Conservation (phyloP, 2,888 invertebrate genomes). For the Falcaria lacertinaria region DNA sequence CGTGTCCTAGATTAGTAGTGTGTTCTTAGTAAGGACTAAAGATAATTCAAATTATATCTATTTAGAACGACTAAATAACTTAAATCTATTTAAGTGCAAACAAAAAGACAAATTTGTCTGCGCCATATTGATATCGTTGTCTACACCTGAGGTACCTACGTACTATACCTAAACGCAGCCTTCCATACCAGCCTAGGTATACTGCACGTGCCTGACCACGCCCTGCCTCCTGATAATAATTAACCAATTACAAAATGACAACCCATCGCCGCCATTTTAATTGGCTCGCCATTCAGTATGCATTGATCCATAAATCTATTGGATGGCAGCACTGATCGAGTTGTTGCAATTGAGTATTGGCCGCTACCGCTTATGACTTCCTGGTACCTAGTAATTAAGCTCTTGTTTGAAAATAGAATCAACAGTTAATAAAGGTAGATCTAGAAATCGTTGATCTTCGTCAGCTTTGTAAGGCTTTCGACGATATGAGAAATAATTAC, state of each 20-base stretch:
- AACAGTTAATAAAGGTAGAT: not conserved
- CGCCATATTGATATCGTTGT: too few relatives aligned
- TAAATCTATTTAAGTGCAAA: too few relatives aligned
- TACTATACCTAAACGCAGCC: slow-evolving; percentile 1
- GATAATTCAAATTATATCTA: too few relatives aligned
- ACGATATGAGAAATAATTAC: too few relatives aligned
- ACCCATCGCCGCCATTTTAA: slow-evolving; percentile 71
- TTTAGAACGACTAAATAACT: too few relatives aligned
- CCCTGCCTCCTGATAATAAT: slow-evolving; percentile 69
- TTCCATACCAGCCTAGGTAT: slow-evolving; percentile 15
- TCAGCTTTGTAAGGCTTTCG: too few relatives aligned
- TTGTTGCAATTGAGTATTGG: slow-evolving; percentile 13
- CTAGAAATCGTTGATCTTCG: too few relatives aligned
- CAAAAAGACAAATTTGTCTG: too few relatives aligned
- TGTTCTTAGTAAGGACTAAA: too few relatives aligned
- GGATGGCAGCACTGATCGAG: slow-evolving; percentile 16
- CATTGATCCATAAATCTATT: slow-evolving; percentile 48
- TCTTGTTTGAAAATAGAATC: not conserved
- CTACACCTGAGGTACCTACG: too few relatives aligned
- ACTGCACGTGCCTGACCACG: slow-evolving; percentile 51
- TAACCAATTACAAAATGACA: slow-evolving; percentile 76
- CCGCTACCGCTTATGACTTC: slow-evolving; percentile 6
- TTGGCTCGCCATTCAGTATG: slow-evolving; percentile 59
- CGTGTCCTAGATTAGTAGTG: too few relatives aligned
- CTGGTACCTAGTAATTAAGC: slow-evolving; percentile 18